Evolutionary conservation across 2,888 invertebrate genomes (phyloP).

Genomic region (Hydrotaea cyrtoneurina): DNA sequence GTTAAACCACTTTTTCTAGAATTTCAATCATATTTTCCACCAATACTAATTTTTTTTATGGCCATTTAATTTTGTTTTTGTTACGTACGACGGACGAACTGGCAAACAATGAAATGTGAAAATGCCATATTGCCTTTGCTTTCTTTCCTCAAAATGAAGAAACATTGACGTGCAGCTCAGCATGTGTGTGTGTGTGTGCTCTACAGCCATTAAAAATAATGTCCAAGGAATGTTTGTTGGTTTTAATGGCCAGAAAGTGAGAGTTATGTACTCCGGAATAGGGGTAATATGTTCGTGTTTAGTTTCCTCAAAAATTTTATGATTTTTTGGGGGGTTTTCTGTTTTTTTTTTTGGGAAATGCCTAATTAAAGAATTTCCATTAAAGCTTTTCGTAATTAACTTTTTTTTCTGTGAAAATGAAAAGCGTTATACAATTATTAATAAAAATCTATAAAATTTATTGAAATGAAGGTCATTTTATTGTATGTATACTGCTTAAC

Average conservation of each 20-base stretch:
- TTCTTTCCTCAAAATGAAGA: constrained; percentile 16
- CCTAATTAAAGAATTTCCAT: constrained; percentile 28
- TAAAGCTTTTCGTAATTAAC: constrained; percentile 23
- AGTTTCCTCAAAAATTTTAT: not conserved
- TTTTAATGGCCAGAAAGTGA: constrained; percentile 51
- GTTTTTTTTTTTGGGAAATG: not conserved
- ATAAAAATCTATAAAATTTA: constrained; percentile 28
- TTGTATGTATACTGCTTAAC: constrained; percentile 1
- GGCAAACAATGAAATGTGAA: not conserved
- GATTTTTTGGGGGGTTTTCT: not conserved
- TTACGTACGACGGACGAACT: not conserved
- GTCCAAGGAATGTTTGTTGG: constrained; percentile 6
- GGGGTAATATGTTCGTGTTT: not conserved
- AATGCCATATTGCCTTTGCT: constrained; percentile 1
- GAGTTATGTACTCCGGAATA: constrained; percentile 31
- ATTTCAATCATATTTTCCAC: constrained; percentile 25
- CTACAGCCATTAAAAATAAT: constrained; percentile 47
- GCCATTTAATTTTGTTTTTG: constrained; percentile 37
- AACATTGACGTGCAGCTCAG: not conserved
- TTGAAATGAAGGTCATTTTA: constrained; percentile 15
- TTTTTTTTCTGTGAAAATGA: constrained; percentile 2
- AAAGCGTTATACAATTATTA: constrained; percentile 6
- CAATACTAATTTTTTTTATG: constrained; percentile 42
- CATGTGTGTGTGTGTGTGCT: constrained; percentile 19
- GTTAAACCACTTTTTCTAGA: constrained; percentile 35